Percentiles rank a stretch among this genome's conserved stretches.
These are phyloP conservation scores for Lithophane socia DNA, from an alignment of 2,888 invertebrate species.

Conservation along the genomic window DNA sequence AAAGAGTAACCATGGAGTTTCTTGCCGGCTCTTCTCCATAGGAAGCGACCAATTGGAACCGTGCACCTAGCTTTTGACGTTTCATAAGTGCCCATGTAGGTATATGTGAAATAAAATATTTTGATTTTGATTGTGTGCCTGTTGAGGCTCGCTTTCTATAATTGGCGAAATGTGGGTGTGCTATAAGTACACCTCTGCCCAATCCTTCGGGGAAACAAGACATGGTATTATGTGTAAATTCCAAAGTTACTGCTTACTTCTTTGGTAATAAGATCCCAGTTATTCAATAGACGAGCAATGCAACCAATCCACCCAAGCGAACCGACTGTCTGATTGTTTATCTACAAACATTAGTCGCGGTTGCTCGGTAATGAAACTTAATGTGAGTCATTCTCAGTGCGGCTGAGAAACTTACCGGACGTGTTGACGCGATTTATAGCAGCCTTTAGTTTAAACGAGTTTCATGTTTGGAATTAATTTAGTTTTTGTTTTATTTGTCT, in stretches of 20 bases:
- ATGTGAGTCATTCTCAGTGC: constrained; percentile 47
- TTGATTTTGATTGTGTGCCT: no score
- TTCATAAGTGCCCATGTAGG: no score
- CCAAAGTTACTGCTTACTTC: neutral
- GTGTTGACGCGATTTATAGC: constrained; percentile 20
- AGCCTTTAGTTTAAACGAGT: constrained; percentile 25
- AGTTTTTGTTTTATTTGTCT: neutral
- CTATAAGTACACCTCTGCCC: no score
- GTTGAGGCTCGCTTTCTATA: no score
- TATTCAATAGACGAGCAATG: neutral
- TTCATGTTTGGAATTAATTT: constrained; percentile 21
- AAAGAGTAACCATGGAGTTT: no score
- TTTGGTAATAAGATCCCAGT: neutral
- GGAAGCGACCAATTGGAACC: no score
- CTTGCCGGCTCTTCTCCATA: no score
- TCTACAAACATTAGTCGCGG: constrained; percentile 40
- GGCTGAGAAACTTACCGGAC: constrained; percentile 14
- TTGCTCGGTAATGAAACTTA: constrained; percentile 42
- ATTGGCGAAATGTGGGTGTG: no score
- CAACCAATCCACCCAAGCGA: neutral
- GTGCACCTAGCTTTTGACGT: no score
- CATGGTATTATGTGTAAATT: no score
- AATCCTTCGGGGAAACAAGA: no score
- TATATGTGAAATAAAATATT: no score
- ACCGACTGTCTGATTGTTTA: constrained; percentile 19